Percentiles rank a stretch among this genome's conserved stretches.
Conservation (phyloP, 2,888 invertebrate species). For the Cosmopolites sordidus region DNA sequence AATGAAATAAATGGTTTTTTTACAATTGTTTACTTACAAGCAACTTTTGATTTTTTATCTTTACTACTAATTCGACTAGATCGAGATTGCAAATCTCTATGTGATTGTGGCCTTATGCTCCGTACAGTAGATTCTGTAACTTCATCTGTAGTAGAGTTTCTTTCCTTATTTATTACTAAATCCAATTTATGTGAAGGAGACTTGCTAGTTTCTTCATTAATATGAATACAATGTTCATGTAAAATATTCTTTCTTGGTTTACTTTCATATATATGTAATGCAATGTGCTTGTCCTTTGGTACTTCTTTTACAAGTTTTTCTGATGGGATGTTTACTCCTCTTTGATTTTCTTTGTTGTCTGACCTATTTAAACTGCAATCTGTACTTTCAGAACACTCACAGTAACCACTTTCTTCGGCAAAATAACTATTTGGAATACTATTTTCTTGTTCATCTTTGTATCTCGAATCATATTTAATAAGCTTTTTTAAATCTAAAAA, state of each 20-base stretch:
- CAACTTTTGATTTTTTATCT: conserved; percentile 28
- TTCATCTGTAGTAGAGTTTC: conserved; percentile 5
- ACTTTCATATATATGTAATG: conserved; percentile 35
- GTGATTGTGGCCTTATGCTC: conserved; percentile 18
- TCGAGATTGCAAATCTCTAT: conserved; percentile 1
- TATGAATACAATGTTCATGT: conserved; percentile 30
- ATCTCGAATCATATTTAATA: conserved; percentile 56
- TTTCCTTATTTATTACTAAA: background rate
- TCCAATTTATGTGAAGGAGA: background rate
- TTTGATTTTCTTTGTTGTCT: conserved; percentile 9
- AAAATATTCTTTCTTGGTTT: conserved; percentile 1
- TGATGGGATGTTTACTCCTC: background rate
- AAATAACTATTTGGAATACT: conserved; percentile 26
- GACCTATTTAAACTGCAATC: conserved; percentile 4
- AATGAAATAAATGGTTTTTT: too few relatives aligned
- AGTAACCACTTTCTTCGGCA: conserved; percentile 22
- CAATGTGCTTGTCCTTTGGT: conserved; percentile 35
- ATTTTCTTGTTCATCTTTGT: conserved; percentile 33
- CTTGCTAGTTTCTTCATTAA: conserved; percentile 3
- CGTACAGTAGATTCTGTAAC: conserved; percentile 11
- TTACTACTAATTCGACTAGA: conserved; percentile 6
- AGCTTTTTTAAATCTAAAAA: conserved; percentile 62
- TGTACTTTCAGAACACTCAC: conserved; percentile 11
- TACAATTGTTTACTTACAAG: conserved; percentile 29
- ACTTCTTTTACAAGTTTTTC: conserved; percentile 38